Base-by-base conservation (phyloP, 2,113 vertebrate genomes). In the Sander vitreus region DNA sequence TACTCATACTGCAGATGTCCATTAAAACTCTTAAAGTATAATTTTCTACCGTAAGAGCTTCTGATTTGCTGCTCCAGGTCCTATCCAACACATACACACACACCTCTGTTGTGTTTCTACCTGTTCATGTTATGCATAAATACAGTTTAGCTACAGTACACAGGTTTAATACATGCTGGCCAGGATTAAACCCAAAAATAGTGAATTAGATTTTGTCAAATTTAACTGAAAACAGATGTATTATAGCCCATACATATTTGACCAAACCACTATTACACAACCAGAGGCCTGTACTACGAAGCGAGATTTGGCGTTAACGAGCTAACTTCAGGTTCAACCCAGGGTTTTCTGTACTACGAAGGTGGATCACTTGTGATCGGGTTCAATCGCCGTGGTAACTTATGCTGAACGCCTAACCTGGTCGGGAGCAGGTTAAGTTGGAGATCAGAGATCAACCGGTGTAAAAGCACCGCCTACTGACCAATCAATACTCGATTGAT, bases 21-120 rank as follows among this genome's bases (percentile, higher is more conserved):
- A 62, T 45, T 81, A 60, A 76, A 59, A 33, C n/a, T 8, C 60
- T 68, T 27, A 39, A 57, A 11, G 11, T 48, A 27, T 25, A 12
- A 16, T 27, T 53, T 45, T 73, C 73, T 39, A 73, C 53, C 58
- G 43, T 16, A 58, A 47, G 12, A 45, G 25, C 23, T 58, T 13
- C 18, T 72, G 33, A 47, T 39, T 21, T 58, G 5, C 36, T 15
- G 16, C 73, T 65, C n/a, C n/a, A n/a, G 11, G 10, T 45, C n/a
- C 11, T 53, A 39, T 36, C 21, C 21, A 50, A 75, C 13, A 18
- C 55, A 58, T n/a, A 47, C n/a, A 66, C 12, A 66, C 12, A 30
- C 15, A 59, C 12, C 33, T 43, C 30, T 36, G 18, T 11, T 48
- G 43, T 54, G 13, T 43, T 43, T 11, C 7, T 25, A 15, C 55